Percentiles rank a stretch among this genome's conserved stretches.
These are phyloP conservation scores for Argyra leucocephala DNA, from an alignment of 2,888 invertebrate species.

Conservation along the genomic window DNA sequence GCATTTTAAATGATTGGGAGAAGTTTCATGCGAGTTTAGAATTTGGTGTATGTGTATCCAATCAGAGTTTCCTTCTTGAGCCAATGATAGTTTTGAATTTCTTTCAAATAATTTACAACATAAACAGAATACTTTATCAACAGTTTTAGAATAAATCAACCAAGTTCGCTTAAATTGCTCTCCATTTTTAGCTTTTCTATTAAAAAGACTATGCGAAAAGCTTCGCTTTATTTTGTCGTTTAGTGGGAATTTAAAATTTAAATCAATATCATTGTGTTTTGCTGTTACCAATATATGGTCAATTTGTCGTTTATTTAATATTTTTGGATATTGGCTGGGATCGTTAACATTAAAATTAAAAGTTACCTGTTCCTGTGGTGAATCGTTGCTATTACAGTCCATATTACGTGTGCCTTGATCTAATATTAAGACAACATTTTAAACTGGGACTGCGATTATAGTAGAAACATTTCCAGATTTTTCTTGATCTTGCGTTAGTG, in stretches of 20 bases:
- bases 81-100: constrained; percentile 8
- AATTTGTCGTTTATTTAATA: constrained; percentile 8
- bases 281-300: constrained; percentile 8
- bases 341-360: constrained; percentile 9
- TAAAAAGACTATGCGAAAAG: constrained; percentile 8
- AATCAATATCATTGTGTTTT: constrained; percentile 9
- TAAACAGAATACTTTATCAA: constrained; percentile 9
- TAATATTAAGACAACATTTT: not conserved
- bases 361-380: constrained; percentile 8
- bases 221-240: not conserved
- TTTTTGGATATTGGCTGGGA: constrained; percentile 6
- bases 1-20: constrained; percentile 8
- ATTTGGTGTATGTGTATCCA: constrained; percentile 9
- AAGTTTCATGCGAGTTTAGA: constrained; percentile 9
- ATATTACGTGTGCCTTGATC: constrained; percentile 8
- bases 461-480: too few species aligned
- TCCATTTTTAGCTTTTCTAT: constrained; percentile 8
- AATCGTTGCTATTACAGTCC: constrained; percentile 8
- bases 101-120: constrained; percentile 7
- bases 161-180: constrained; percentile 8
- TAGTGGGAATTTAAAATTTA: constrained; percentile 9
- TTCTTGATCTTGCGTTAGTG: not conserved
- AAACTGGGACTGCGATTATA: too few species aligned
- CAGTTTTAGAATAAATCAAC: constrained; percentile 7
- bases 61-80: constrained; percentile 9